Evolutionary conservation across 2,888 invertebrate genomes (phyloP).

Genomic region (Cylloceria caligata): DNA sequence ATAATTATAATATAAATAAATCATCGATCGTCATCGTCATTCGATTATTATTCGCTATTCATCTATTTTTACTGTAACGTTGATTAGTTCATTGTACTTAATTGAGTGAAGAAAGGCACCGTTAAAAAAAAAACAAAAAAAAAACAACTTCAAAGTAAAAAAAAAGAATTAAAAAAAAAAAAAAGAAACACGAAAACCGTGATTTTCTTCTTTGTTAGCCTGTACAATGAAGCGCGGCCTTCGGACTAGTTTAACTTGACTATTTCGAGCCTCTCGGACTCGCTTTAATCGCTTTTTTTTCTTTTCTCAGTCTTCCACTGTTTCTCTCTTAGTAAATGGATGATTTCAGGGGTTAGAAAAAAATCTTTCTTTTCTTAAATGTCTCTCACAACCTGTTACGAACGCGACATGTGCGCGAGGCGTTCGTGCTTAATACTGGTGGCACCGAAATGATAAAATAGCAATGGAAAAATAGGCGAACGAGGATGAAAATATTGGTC

Average conservation of each 20-base stretch:
- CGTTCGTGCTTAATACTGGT: slow-evolving; percentile 36
- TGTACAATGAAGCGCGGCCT: slow-evolving; percentile 74
- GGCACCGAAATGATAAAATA: slow-evolving; percentile 20
- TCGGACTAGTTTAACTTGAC: slow-evolving; percentile 83
- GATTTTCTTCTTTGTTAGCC: slow-evolving; percentile 62
- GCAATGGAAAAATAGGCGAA: slow-evolving; percentile 22
- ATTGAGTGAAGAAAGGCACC: slow-evolving; percentile 77
- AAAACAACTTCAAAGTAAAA: slow-evolving; percentile 75
- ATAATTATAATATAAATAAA: slow-evolving; percentile 67
- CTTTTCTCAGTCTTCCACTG: slow-evolving; percentile 78
- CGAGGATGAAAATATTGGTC: slow-evolving; percentile 26
- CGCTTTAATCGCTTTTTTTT: slow-evolving; percentile 81
- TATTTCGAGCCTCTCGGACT: slow-evolving; percentile 80
- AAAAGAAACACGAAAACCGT: slow-evolving; percentile 80
- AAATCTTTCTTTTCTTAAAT: slow-evolving; percentile 11
- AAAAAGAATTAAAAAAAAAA: slow-evolving; percentile 75
- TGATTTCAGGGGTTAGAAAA: no score
- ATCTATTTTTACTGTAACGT: slow-evolving; percentile 35
- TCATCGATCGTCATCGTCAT: slow-evolving; percentile 65
- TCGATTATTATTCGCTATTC: slow-evolving; percentile 35
- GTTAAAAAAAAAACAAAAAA: slow-evolving; percentile 62
- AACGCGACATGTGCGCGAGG: no score
- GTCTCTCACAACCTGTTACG: no score
- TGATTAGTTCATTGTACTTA: slow-evolving; percentile 77
- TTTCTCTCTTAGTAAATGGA: slow-evolving; percentile 55